Percentiles rank a stretch among this genome's conserved stretches.
phyloP scores from a whole-genome alignment of 2,797 vertebrate species.

The Phalloptychus januarius region DNA sequence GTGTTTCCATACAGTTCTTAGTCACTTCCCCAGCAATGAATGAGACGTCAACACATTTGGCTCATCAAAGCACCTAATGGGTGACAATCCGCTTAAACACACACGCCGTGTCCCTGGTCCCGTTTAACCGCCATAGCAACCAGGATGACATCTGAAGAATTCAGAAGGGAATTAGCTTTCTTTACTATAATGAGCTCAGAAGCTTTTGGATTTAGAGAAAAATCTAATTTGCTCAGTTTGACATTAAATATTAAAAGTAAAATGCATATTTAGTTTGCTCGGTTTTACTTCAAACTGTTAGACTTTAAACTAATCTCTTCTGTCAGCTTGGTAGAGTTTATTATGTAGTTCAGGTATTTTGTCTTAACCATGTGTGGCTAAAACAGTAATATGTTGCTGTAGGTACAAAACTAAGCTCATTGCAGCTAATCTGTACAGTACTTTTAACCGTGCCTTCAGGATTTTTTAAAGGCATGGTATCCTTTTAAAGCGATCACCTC shows the following conservation, averaged over 20 bases:
- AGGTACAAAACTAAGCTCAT: not conserved
- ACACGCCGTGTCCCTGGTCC: slow-evolving; percentile 4
- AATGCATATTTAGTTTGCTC: not conserved
- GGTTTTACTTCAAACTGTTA: slow-evolving; percentile 7
- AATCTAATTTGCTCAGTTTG: slow-evolving; percentile 17
- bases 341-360: not conserved
- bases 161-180: slow-evolving; percentile 40
- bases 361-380: not conserved
- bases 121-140: slow-evolving; percentile 69
- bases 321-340: not conserved
- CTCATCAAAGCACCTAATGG: slow-evolving; percentile 66
- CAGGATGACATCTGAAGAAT: slow-evolving; percentile 40
- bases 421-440: not conserved
- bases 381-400: not conserved
- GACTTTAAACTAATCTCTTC: not conserved
- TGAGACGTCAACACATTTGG: slow-evolving; percentile 49
- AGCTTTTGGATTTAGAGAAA: slow-evolving; percentile 30
- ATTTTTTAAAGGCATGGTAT: not conserved
- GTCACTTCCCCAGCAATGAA: slow-evolving; percentile 43
- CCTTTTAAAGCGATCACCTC: not conserved
- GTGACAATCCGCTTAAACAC: slow-evolving; percentile 64
- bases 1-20: slow-evolving; percentile 39
- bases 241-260: slow-evolving; percentile 6
- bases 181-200: slow-evolving; percentile 36
- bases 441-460: not conserved